Conservation (phyloP, 2,888 invertebrate species). For the Lymantria dispar region DNA sequence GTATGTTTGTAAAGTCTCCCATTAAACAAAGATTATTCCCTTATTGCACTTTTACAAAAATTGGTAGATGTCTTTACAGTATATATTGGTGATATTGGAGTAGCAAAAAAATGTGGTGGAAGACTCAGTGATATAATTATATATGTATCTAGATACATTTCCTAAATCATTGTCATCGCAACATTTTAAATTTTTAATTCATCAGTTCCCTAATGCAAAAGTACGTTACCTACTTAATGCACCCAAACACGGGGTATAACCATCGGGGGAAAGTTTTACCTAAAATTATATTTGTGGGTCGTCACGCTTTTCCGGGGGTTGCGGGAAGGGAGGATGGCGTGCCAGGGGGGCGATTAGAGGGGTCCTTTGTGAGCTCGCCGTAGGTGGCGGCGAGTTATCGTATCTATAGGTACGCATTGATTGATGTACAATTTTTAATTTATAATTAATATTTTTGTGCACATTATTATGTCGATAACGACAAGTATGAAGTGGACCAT, state of each 20-base stretch:
- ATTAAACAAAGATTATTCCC: too few species aligned
- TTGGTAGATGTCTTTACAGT: too few species aligned
- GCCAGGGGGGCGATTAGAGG: slow-evolving; percentile 70
- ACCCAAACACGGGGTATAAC: slow-evolving; percentile 64
- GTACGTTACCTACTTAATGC: slow-evolving; percentile 56
- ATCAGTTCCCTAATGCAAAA: slow-evolving; percentile 32
- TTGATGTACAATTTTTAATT: slow-evolving; percentile 30
- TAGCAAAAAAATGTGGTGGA: too few species aligned
- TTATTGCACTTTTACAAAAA: too few species aligned
- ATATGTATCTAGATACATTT: slow-evolving; percentile 19
- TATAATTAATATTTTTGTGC: background rate
- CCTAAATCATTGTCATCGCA: slow-evolving; percentile 22
- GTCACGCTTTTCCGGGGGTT: slow-evolving; percentile 76
- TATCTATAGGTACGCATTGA: slow-evolving; percentile 57
- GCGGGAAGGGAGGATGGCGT: slow-evolving; percentile 35
- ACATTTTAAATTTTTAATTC: slow-evolving; percentile 33
- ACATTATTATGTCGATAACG: too few species aligned
- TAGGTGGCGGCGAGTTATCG: slow-evolving; percentile 53
- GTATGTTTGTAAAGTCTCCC: too few species aligned
- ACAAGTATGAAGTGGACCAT: too few species aligned
- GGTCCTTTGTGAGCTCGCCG: slow-evolving; percentile 67
- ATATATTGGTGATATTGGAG: too few species aligned
- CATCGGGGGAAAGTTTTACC: slow-evolving; percentile 76
- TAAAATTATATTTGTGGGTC: slow-evolving; percentile 83
- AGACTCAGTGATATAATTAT: too few species aligned